Percentiles rank a stretch among this genome's conserved stretches.
phyloP scores from a whole-genome alignment of 2,113 vertebrate species.

The Pithys albifrons region DNA sequence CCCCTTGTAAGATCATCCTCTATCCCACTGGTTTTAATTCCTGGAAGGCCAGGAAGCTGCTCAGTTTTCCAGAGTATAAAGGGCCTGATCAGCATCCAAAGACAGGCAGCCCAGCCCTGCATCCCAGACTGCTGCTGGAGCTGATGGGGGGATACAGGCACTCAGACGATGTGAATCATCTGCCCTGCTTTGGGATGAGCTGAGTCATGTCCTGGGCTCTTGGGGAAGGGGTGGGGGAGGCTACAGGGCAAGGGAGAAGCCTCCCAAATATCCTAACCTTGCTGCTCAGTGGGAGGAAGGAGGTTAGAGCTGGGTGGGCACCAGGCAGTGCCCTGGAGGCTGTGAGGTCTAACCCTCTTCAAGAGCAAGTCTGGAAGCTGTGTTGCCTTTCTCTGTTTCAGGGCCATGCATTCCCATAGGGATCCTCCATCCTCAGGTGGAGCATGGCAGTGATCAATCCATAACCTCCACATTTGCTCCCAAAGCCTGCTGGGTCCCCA shows the following conservation, averaged over 20 bases:
- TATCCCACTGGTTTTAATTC: neutral
- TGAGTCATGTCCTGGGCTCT: neutral
- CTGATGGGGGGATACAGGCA: neutral
- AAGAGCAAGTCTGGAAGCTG: neutral
- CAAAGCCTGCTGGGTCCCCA: neutral
- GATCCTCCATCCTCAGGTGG: neutral
- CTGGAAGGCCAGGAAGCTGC: neutral
- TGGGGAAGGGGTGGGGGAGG: accelerated
- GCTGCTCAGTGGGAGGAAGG: neutral
- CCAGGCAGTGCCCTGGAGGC: neutral
- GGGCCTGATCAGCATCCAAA: neutral
- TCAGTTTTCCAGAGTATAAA: neutral
- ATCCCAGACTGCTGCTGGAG: neutral
- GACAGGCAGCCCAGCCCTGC: neutral
- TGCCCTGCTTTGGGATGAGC: neutral
- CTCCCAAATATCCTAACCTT: neutral
- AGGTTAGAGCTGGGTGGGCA: neutral
- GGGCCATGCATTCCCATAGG: neutral
- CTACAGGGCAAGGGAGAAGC: neutral
- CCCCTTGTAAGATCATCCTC: neutral
- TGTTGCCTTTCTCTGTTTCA: neutral
- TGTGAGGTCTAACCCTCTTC: neutral
- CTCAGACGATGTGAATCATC: neutral
- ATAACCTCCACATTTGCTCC: accelerated
- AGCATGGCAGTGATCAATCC: neutral